A percentile compares a stretch with the other conserved stretches of the same genome.
Conservation (phyloP, 2,113 vertebrate genomes). For the Nothoprocta pentlandii region DNA sequence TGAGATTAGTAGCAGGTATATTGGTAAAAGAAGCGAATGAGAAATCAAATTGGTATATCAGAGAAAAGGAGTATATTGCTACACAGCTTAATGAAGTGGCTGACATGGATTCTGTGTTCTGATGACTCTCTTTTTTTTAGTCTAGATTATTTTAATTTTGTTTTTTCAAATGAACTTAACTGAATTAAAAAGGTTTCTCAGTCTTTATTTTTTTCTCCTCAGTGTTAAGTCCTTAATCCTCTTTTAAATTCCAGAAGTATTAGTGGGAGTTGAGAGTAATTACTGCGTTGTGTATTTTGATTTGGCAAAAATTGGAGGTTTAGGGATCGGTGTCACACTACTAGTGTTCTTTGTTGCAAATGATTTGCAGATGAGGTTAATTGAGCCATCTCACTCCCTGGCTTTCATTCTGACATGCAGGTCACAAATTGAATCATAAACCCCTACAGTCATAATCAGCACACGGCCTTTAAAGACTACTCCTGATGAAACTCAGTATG, state of each 20-base stretch:
- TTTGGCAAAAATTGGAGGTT: constrained; percentile 16
- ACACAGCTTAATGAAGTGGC: not conserved
- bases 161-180: not conserved
- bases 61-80: not conserved
- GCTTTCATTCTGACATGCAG: constrained; percentile 27
- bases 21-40: not conserved
- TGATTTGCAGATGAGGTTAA: constrained; percentile 61
- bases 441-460: not conserved
- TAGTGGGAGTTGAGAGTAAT: constrained; percentile 45
- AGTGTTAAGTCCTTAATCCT: constrained; percentile 48
- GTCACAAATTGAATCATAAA: constrained; percentile 43
- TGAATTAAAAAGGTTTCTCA: not conserved
- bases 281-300: constrained; percentile 37
- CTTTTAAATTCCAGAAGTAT: constrained; percentile 20
- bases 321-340: not conserved
- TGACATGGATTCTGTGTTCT: not conserved
- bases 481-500: not conserved
- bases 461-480: constrained; percentile 6
- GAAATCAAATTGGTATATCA: not conserved
- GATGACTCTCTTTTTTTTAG: constrained; percentile 10
- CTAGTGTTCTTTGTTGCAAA: not conserved
- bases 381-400: constrained; percentile 15
- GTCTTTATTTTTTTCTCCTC: not conserved
- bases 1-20: not conserved
- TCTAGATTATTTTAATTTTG: not conserved